These are phyloP conservation scores for Apamea sordens DNA, from an alignment of 2,888 invertebrate genomes.

Conservation along the genomic window DNA sequence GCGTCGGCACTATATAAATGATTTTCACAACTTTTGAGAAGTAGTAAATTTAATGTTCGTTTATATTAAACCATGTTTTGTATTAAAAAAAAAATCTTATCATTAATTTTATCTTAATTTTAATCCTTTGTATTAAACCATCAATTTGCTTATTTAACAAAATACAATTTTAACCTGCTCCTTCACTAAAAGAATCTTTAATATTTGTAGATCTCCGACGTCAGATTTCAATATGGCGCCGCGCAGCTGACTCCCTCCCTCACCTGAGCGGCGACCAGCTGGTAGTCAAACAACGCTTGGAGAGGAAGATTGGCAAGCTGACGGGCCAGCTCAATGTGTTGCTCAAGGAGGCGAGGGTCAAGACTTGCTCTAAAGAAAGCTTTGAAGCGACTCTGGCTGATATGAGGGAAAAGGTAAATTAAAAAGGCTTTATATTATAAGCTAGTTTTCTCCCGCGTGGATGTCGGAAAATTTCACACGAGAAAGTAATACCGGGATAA, in stretches of 20 bases:
- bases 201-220: slow-evolving; percentile 92
- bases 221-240: slow-evolving; percentile 96
- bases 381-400: slow-evolving; percentile 92
- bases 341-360: slow-evolving; percentile 76
- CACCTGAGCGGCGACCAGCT: slow-evolving; percentile 95
- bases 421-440: too few relatives aligned
- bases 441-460: too few relatives aligned
- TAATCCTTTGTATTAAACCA: not conserved
- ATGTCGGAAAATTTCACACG: too few relatives aligned
- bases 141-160: not conserved
- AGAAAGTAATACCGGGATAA: too few relatives aligned
- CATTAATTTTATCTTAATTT: not conserved
- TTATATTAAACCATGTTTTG: not conserved
- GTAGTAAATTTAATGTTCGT: not conserved
- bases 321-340: slow-evolving; percentile 79
- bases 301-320: slow-evolving; percentile 93
- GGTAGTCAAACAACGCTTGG: slow-evolving; percentile 93
- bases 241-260: slow-evolving; percentile 94
- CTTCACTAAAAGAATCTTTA: not conserved
- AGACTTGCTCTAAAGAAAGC: slow-evolving; percentile 84
- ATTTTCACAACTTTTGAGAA: too few relatives aligned
- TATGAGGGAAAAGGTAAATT: slow-evolving; percentile 91
- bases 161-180: not conserved
- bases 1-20: too few relatives aligned
- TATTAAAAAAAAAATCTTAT: too few relatives aligned